Conservation (phyloP, 2,113 vertebrate species). For the western clawed frog (Xenopus tropicalis) region UCB_Xtro_10.0 CM004450.2:84661501-84662000, state of each 20-base stretch:
- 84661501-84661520: conserved; percentile 7
- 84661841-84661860: no score
- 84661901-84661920: no score
- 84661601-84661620: conserved; percentile 31
- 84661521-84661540: conserved; percentile 32
- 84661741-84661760: not conserved
- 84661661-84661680: conserved; percentile 40
- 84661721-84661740: not conserved
- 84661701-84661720: conserved; percentile 4
- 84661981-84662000: no score
- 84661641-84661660: conserved; percentile 36
- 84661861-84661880: no score
- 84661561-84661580: conserved; percentile 42
- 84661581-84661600: conserved; percentile 34
- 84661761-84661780: not conserved
- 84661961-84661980: no score
- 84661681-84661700: conserved; percentile 26
- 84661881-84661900: no score
- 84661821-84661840: no score
- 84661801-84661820: not conserved
- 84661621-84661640: conserved; percentile 37
- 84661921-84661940: no score
- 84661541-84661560: conserved; percentile 42
- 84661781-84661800: not conserved
- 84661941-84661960: no score